These are phyloP conservation scores for Eulithis prunata DNA, from an alignment of 2,888 invertebrate genomes.

Conservation along the genomic window DNA sequence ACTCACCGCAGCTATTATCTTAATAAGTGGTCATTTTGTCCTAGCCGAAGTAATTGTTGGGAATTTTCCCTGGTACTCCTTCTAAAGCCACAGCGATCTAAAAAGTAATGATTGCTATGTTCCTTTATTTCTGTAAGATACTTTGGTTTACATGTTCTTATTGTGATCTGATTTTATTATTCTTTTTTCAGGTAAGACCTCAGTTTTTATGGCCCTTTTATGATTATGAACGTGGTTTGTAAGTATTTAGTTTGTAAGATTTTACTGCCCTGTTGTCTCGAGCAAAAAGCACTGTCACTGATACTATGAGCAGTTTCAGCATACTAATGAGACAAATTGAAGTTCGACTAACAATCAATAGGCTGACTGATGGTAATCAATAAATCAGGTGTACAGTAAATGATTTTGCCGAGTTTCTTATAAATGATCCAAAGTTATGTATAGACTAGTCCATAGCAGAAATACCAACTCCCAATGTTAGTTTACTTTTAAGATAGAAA, in stretches of 20 bases:
- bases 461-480: too few relatives aligned
- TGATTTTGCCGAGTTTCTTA: neutral
- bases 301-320: too few relatives aligned
- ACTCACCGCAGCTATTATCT: conserved; percentile 62
- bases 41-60: conserved; percentile 61
- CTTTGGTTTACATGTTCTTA: conserved; percentile 12
- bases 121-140: conserved; percentile 10
- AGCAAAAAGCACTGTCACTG: too few relatives aligned
- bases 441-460: neutral
- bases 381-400: too few relatives aligned
- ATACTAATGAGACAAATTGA: conserved; percentile 18
- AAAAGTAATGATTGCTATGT: conserved; percentile 35
- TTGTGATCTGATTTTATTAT: conserved; percentile 25
- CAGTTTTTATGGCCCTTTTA: conserved; percentile 43
- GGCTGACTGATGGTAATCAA: conserved; percentile 1
- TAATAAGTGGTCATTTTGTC: conserved; percentile 74
- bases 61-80: conserved; percentile 44
- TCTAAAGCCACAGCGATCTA: conserved; percentile 32
- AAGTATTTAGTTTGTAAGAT: conserved; percentile 44
- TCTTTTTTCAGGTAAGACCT: conserved; percentile 61
- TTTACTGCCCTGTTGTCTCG: too few relatives aligned
- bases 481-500: neutral
- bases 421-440: neutral
- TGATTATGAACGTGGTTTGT: conserved; percentile 33
- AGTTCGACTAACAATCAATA: conserved; percentile 5